Base-by-base conservation (phyloP, 2,888 invertebrate species). In the Holacanthella duospinosa region DNA sequence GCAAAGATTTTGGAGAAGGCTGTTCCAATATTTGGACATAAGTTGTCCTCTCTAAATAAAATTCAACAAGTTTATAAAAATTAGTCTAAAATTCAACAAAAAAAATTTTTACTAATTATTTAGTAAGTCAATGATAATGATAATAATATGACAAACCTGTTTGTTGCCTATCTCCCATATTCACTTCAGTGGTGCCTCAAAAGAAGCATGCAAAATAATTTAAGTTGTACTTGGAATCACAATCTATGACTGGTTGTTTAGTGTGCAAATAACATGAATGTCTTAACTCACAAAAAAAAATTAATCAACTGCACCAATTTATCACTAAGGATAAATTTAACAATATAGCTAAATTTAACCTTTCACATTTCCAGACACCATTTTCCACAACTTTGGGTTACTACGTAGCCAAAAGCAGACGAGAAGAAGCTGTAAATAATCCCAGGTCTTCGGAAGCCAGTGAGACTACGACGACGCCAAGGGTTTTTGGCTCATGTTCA, bases 1-100 rank as follows among this genome's bases (percentile, higher is more conserved):
- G 82, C 64, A 94, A 82, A 0, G 92, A 89, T 77, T 93, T 90
- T 60, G 89, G 84, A 29, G 93, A 93, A 0, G 96, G 96, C 77
- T 96, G 92, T 77, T 94, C 94, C 55, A 86, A 78, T 73, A 96
- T 92, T 77, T 86, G 84, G 12, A 92, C 87, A 75, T 82, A 83
- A 60, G 64, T 60, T 19, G 61, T 61, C 26, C 55, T 55, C 19
- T 55, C 48, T 48, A 36, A 54, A 29, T 55, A 21, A 48, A 48
- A 4, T 48, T 48, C 48, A 4, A 48, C 6, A 9, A n/a, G 16
- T 9, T 36, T 36, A 16, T 36, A 9, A 36, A 48, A 21, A 21
- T 9, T 48, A 9, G n/a, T 4, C 21, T n/a, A 48, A 9, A 48
- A 48, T n/a, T 9, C 4, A 48, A 21, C 4, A 48, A 9, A 21